Evolutionary conservation across 2,888 invertebrate genomes (phyloP), one percentile per base, ranked within the genome.

Genomic region (Tachystola acroxantha): DNA sequence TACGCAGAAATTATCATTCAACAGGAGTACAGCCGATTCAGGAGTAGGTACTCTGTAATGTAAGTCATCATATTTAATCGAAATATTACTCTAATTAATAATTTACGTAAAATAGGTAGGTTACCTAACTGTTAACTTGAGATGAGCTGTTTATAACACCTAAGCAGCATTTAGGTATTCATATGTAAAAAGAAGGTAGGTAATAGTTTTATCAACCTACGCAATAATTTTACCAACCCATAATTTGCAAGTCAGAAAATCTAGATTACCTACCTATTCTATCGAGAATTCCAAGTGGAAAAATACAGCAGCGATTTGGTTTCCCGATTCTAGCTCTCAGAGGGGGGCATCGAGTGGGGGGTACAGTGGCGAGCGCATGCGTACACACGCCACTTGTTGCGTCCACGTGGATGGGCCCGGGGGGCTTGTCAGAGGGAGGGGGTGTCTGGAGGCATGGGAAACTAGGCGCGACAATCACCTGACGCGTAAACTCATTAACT

Each of bases 311-410:
- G 50, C 50, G 48, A 49, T 51, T 55, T 53, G 59, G 64, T 58
- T 66, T 63, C 52, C 43, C 43, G 34, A 27, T 35, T 27, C 25
- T 24, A 28, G 19, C 16, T 11, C 9, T 7, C 13, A n/a, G 42
- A 48, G 41, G 34, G 43, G 37, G 46, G 28, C n/a, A 27, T 1
- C 6, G 39, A 50, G 50, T 50, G 50, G 40, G 36, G 49, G 24
- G 24, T 24, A 24, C 24, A 24, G 11, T 39, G 46, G 39, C 35
- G 24, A 29, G 55, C 77, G 81, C 81, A 70, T 75, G 84, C 81
- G 80, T 57, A 42, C 22, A 38, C 22, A 11, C 37, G 46, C 45
- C 66, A 84, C 85, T 81, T 84, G 84, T 85, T 84, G 85, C 75
- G 60, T 64, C 70, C 74, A 75, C 78, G 74, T 78, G 16, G 30